A percentile compares a stretch with the other conserved stretches of the same genome.
phyloP scores from a whole-genome alignment of 53 echinoderm and acorn worm genomes.

The Temnopleurus reevesii region DNA sequence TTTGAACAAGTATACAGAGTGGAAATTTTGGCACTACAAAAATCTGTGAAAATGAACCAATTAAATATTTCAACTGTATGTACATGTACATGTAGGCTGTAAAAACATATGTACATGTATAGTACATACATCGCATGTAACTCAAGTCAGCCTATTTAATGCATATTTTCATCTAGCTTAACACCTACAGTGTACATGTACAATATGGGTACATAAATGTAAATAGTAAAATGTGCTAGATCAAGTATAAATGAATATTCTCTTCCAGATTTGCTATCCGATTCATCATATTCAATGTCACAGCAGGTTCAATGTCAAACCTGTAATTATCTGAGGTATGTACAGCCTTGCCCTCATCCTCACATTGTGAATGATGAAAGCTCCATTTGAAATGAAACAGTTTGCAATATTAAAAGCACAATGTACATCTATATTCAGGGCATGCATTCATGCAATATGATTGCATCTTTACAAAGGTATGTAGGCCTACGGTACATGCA shows the following conservation, averaged over 20 bases:
- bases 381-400: not conserved
- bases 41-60: too few relatives aligned
- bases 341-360: not conserved
- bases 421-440: not conserved
- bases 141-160: too few relatives aligned
- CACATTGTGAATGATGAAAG: not conserved
- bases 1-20: not conserved
- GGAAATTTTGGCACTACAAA: too few relatives aligned
- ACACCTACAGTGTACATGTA: too few relatives aligned
- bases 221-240: not conserved
- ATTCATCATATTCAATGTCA: not conserved
- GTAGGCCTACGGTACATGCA: not conserved
- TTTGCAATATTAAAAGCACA: not conserved
- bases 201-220: too few relatives aligned
- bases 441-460: not conserved
- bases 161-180: too few relatives aligned
- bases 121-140: too few relatives aligned
- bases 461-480: not conserved
- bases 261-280: not conserved
- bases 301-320: not conserved
- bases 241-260: too few relatives aligned
- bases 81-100: not conserved
- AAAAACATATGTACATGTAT: too few relatives aligned
- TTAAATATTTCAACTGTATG: too few relatives aligned
- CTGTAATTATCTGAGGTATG: not conserved